phyloP scores from a whole-genome alignment of 2,888 invertebrate species.

The Rhopalosiphum nymphaeae region DNA sequence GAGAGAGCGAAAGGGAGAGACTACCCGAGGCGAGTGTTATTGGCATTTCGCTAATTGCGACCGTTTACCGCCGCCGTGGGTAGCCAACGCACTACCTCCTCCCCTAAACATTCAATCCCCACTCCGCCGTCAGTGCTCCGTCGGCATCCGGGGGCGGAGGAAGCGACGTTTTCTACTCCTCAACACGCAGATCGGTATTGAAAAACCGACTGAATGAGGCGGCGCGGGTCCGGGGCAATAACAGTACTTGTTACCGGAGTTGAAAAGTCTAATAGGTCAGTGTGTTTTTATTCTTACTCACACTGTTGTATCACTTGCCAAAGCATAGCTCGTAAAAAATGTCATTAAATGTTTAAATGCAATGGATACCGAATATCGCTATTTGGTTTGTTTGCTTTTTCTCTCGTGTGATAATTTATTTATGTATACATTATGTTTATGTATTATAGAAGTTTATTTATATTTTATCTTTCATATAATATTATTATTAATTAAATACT shows the following conservation, averaged over 20 bases:
- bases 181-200: background rate
- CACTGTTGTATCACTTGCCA: background rate
- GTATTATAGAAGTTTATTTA: too few species aligned
- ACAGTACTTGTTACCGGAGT: conserved; percentile 21
- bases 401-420: background rate
- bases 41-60: conserved; percentile 59
- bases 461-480: background rate
- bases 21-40: conserved; percentile 43
- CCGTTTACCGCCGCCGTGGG: conserved; percentile 17
- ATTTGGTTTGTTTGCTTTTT: background rate
- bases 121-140: background rate
- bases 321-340: background rate
- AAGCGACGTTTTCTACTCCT: background rate
- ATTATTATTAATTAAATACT: background rate
- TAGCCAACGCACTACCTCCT: background rate
- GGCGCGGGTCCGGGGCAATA: background rate
- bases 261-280: conserved; percentile 5
- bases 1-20: background rate
- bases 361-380: background rate
- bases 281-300: background rate
- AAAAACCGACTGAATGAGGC: background rate
- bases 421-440: background rate
- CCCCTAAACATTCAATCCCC: background rate
- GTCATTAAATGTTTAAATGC: background rate
- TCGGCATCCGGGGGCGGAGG: background rate